These are phyloP conservation scores for Chaitophorus viminalis DNA, from an alignment of 2,888 invertebrate genomes.

Conservation along the genomic window DNA sequence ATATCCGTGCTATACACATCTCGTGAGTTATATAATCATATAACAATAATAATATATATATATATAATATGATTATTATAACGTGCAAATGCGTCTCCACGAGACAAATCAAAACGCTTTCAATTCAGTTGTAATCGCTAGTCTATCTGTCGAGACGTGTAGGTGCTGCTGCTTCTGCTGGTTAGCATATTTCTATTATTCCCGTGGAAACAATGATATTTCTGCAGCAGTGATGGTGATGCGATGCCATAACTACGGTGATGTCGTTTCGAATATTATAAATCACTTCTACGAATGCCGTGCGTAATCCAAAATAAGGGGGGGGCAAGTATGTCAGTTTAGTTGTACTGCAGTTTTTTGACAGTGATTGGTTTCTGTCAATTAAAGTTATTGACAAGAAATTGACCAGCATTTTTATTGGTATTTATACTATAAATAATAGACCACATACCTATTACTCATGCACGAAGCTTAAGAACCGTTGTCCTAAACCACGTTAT, in stretches of 20 bases:
- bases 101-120: neutral
- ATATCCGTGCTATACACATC: neutral
- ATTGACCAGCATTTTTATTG: too few species aligned
- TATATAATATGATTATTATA: neutral
- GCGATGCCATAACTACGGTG: neutral
- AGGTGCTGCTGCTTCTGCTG: neutral
- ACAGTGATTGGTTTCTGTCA: too few species aligned
- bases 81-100: neutral
- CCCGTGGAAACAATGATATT: neutral
- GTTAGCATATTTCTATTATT: neutral
- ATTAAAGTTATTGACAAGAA: too few species aligned
- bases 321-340: too few species aligned
- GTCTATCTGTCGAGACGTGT: neutral
- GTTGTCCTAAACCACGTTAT: too few species aligned
- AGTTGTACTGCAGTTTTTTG: too few species aligned
- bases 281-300: too few species aligned
- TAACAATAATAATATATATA: too few species aligned
- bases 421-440: too few species aligned
- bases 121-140: neutral
- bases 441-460: too few species aligned
- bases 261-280: neutral
- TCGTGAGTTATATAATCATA: neutral
- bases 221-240: neutral
- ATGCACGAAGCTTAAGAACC: too few species aligned
- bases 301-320: too few species aligned